Percentiles rank a stretch among this genome's conserved stretches.
Conservation (phyloP, 2,888 invertebrate genomes). For the Latrodectus elegans region DNA sequence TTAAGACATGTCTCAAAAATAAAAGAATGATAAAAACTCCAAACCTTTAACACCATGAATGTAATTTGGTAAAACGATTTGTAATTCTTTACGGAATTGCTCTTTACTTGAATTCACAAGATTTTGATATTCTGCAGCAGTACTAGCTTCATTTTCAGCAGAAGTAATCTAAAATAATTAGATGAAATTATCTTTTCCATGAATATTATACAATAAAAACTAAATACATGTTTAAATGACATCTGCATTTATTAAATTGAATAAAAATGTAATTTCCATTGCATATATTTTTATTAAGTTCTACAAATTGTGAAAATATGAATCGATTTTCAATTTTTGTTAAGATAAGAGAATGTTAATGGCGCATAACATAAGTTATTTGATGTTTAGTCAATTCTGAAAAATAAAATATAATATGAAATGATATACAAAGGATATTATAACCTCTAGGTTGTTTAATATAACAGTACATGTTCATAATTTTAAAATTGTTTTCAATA, state of each 20-base stretch:
- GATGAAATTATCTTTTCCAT: background rate
- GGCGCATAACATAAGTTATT: too few relatives aligned
- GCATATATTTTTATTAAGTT: too few relatives aligned
- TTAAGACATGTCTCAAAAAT: background rate
- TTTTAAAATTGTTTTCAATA: too few relatives aligned
- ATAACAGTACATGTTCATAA: too few relatives aligned
- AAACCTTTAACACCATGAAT: slow-evolving; percentile 82
- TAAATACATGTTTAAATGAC: background rate
- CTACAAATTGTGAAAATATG: too few relatives aligned
- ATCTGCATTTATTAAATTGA: background rate
- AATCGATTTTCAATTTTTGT: too few relatives aligned
- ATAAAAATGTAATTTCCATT: background rate
- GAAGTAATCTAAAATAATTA: slow-evolving; percentile 35
- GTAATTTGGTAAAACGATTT: slow-evolving; percentile 83
- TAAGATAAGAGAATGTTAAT: too few relatives aligned
- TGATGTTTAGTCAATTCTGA: too few relatives aligned
- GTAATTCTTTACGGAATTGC: slow-evolving; percentile 77
- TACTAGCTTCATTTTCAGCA: slow-evolving; percentile 62
- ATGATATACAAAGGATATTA: too few relatives aligned
- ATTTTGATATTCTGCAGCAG: slow-evolving; percentile 61
- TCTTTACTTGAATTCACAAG: slow-evolving; percentile 77
- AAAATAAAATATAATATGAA: too few relatives aligned
- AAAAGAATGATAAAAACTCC: background rate
- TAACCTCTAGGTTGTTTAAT: too few relatives aligned
- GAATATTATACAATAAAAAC: background rate